Conservation (phyloP, 1,140 invertebrate genomes). For the Ceratitis capitata region DNA sequence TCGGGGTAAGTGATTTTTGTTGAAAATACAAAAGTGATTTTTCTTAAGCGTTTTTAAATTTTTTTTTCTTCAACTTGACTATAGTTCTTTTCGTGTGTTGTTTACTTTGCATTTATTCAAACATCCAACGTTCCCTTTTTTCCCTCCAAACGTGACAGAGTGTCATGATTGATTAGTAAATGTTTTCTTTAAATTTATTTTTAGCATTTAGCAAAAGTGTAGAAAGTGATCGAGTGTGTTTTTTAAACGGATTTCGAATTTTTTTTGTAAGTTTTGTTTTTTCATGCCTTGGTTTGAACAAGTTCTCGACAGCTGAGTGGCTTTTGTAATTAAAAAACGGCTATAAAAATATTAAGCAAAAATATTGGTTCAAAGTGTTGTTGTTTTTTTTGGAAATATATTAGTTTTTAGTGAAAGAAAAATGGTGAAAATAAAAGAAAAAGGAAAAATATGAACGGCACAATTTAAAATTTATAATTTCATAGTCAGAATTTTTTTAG, state of each 20-base stretch:
- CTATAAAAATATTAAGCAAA: neutral
- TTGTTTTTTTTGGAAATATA: neutral
- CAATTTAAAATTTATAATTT: neutral
- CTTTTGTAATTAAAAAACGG: constrained; percentile 16
- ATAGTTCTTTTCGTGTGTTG: neutral
- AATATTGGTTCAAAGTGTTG: neutral
- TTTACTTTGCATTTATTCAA: neutral
- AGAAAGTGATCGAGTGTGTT: neutral
- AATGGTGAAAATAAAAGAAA: neutral
- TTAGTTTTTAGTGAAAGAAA: too few relatives aligned
- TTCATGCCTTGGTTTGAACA: neutral
- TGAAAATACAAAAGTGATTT: constrained; percentile 36
- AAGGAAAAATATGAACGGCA: neutral
- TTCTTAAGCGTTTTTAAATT: neutral
- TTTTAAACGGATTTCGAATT: neutral
- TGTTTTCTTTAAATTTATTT: constrained; percentile 23
- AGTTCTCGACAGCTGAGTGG: neutral
- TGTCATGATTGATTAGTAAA: constrained; percentile 35
- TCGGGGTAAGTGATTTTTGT: constrained; percentile 37
- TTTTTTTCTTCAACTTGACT: too few relatives aligned
- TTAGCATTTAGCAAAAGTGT: neutral
- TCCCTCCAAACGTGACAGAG: constrained; percentile 2
- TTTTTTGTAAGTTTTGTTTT: neutral
- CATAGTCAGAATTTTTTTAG: too few relatives aligned
- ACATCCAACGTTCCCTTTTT: too few relatives aligned